Evolutionary conservation across 2,888 invertebrate genomes (phyloP).

Genomic region (Leptothorax acervorum): DNA sequence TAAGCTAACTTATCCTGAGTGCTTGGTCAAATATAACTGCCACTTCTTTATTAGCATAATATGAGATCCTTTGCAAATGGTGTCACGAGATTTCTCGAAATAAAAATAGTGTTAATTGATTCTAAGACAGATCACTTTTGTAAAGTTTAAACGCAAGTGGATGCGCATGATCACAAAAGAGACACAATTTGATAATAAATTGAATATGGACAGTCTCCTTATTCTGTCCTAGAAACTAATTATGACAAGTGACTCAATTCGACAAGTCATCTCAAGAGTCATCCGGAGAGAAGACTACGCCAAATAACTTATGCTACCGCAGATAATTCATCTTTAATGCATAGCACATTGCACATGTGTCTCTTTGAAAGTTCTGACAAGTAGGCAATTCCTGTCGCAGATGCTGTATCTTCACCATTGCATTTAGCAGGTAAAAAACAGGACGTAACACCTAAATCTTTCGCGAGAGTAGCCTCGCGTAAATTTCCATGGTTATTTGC

Average conservation of each 20-base stretch:
- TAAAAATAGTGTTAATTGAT: neutral
- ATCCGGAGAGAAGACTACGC: slow-evolving; percentile 33
- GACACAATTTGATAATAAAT: slow-evolving; percentile 14
- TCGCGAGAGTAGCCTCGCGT: slow-evolving; percentile 7
- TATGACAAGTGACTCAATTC: slow-evolving; percentile 45
- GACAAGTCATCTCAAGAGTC: slow-evolving; percentile 42
- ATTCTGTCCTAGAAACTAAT: slow-evolving; percentile 47
- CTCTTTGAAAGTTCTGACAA: slow-evolving; percentile 52
- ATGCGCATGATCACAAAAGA: neutral
- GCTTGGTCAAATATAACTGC: slow-evolving; percentile 23
- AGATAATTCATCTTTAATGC: slow-evolving; percentile 56
- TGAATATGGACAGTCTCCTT: slow-evolving; percentile 9
- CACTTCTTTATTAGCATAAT: slow-evolving; percentile 21
- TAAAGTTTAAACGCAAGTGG: neutral
- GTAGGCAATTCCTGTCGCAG: slow-evolving; percentile 51
- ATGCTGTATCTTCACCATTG: slow-evolving; percentile 42
- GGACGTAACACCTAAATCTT: slow-evolving; percentile 41
- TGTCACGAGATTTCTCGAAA: slow-evolving; percentile 6
- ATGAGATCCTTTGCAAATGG: neutral
- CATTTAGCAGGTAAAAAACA: slow-evolving; percentile 22
- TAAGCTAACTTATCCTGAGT: slow-evolving; percentile 43
- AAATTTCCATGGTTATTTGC: slow-evolving; percentile 23
- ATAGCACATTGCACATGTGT: slow-evolving; percentile 49
- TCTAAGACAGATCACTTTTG: neutral
- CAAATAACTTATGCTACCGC: slow-evolving; percentile 48